Percentiles rank a stretch among this genome's conserved stretches.
Evolutionary conservation across 2,113 vertebrate genomes (phyloP).

Genomic region (Brachionichthys hirsutus): DNA sequence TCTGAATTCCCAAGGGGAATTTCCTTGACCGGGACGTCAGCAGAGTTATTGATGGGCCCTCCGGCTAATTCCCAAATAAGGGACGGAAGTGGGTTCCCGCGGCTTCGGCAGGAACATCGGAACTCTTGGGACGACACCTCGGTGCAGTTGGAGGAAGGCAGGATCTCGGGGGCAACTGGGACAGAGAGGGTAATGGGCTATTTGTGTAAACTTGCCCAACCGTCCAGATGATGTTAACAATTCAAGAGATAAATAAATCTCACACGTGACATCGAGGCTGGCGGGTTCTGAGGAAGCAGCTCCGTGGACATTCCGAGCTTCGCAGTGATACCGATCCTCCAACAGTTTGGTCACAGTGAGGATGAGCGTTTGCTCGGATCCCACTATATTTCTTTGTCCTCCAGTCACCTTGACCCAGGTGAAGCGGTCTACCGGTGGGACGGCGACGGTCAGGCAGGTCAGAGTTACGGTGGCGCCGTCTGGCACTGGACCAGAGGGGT

Average conservation of each 20-base stretch:
- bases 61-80: slow-evolving; percentile 67
- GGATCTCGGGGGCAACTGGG: slow-evolving; percentile 65
- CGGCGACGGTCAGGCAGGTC: slow-evolving; percentile 61
- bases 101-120: slow-evolving; percentile 65
- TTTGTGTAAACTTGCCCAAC: too few species aligned
- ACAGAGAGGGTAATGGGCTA: not conserved
- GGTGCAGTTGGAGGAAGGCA: slow-evolving; percentile 54
- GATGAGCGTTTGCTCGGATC: slow-evolving; percentile 36
- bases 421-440: slow-evolving; percentile 60
- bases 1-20: slow-evolving; percentile 12
- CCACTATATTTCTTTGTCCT: slow-evolving; percentile 30
- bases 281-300: slow-evolving; percentile 23
- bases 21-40: slow-evolving; percentile 36
- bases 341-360: slow-evolving; percentile 63
- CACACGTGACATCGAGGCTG: slow-evolving; percentile 56
- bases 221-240: too few species aligned
- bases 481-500: slow-evolving; percentile 47
- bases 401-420: slow-evolving; percentile 68
- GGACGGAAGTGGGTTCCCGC: slow-evolving; percentile 67
- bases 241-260: slow-evolving; percentile 17
- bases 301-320: slow-evolving; percentile 59
- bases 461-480: slow-evolving; percentile 64
- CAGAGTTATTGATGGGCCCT: slow-evolving; percentile 49
- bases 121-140: slow-evolving; percentile 31
- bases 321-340: slow-evolving; percentile 56